Conservation (phyloP, 2,888 invertebrate genomes). For the Ryuthela nishihirai region DNA sequence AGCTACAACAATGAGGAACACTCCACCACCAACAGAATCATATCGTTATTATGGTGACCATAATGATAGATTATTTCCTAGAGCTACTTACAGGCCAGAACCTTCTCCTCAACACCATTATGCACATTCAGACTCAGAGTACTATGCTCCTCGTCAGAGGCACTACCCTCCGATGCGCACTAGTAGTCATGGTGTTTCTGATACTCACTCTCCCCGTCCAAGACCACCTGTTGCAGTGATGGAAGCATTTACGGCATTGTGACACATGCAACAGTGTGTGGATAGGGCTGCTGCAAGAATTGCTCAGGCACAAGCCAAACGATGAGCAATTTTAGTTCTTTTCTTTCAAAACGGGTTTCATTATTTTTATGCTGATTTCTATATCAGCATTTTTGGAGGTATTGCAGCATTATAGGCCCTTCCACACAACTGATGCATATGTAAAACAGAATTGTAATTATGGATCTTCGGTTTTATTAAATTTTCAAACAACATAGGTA, state of each 20-base stretch:
- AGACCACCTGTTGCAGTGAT: conserved; percentile 32
- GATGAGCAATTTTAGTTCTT: conserved; percentile 13
- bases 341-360: neutral
- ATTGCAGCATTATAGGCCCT: too few relatives aligned
- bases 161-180: conserved; percentile 23
- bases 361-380: too few relatives aligned
- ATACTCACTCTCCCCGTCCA: conserved; percentile 22
- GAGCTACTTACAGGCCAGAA: conserved; percentile 34
- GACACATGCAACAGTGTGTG: conserved; percentile 39
- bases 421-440: too few relatives aligned
- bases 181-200: conserved; percentile 24
- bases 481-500: too few relatives aligned
- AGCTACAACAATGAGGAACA: conserved; percentile 8
- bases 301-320: conserved; percentile 33
- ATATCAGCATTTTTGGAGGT: too few relatives aligned
- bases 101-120: conserved; percentile 31
- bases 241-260: conserved; percentile 37
- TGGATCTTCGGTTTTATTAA: too few relatives aligned
- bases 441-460: too few relatives aligned
- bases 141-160: conserved; percentile 29
- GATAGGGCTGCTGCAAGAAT: conserved; percentile 39
- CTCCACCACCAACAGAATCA: conserved; percentile 22
- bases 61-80: conserved; percentile 33
- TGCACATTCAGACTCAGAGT: conserved; percentile 35
- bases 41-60: conserved; percentile 36